phyloP scores from a whole-genome alignment of 2,113 vertebrate genomes.

The Tiliqua scincoides region DNA sequence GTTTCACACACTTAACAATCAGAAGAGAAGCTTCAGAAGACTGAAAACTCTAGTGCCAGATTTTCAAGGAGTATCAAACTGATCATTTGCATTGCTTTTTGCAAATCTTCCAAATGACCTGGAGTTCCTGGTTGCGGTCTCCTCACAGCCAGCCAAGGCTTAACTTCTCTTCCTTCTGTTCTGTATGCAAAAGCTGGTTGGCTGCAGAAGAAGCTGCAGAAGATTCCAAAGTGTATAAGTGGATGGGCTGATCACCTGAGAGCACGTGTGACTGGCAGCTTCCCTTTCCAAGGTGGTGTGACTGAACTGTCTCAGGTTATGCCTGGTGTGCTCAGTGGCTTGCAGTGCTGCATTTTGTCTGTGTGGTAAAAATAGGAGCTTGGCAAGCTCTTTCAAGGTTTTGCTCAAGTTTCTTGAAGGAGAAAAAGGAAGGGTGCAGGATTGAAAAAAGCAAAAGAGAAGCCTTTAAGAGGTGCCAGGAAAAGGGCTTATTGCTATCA shows the following conservation, averaged over 20 bases:
- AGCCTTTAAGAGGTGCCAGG: neutral
- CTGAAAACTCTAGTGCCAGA: neutral
- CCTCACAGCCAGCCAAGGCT: slow-evolving; percentile 41
- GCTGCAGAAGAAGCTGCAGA: slow-evolving; percentile 84
- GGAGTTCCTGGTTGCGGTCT: neutral
- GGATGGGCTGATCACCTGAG: slow-evolving; percentile 82
- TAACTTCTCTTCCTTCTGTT: slow-evolving; percentile 67
- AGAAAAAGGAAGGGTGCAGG: too few relatives aligned
- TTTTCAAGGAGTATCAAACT: neutral
- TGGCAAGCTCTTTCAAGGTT: too few relatives aligned
- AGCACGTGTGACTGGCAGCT: slow-evolving; percentile 76
- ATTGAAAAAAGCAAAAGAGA: neutral
- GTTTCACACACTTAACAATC: neutral
- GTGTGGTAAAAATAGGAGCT: neutral
- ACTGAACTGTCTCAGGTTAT: slow-evolving; percentile 64
- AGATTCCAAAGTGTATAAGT: slow-evolving; percentile 81
- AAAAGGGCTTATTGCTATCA: neutral
- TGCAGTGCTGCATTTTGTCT: neutral
- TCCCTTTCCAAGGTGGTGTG: slow-evolving; percentile 81
- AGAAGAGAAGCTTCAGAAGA: neutral
- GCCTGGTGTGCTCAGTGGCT: slow-evolving; percentile 53
- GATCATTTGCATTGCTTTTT: neutral
- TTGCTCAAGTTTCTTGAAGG: neutral
- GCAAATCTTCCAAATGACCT: neutral
- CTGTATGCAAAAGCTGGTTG: slow-evolving; percentile 78